Base-by-base conservation (phyloP, 2,888 invertebrate species). In the Abscondita cerata region DNA sequence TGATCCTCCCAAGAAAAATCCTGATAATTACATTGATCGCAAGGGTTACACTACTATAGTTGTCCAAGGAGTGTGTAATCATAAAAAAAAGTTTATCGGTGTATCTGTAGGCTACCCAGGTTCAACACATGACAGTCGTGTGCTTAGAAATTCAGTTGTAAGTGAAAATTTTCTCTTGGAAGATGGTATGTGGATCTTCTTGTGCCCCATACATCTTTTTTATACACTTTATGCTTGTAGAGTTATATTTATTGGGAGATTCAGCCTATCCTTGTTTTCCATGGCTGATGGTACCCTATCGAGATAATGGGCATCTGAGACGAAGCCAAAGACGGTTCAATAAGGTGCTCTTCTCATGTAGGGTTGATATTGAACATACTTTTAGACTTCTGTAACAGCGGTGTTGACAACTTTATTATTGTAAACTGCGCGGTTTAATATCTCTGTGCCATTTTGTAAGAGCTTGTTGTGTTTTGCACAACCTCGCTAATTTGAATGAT, bases 21-120 rank as follows among this genome's bases (percentile, higher is more conserved):
- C 31, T 1, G 47, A 58, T 16, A n/a, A 33, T 2, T 57, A 51
- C 33, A 51, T 57, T 11, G 50, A 57, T 31, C 36, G 57, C 13
- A 57, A 57, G 51, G 51, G 51, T 40, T 40, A 40, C 15, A 8
- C 15, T 58, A 19, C 15, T 19, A 19, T 40, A 52, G 13, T 15
- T 19, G 13, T 54, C 9, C 59, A 59, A 25, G 20, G 25, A 18
- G 53, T 59, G 2, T 59, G 59, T 53, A 48, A 59, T 25, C n/a
- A n/a, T n/a, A n/a, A n/a, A n/a, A n/a, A n/a, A n/a, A n/a, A n/a
- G n/a, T n/a, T n/a, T n/a, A n/a, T 52, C 36, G 48, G 53, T n/a
- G 31, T 59, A 13, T 59, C 51, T 51, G n/a, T 51, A 2, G 57
- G 51, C 19, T 57, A 40, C 16, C 57, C 57, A 13, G 55, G 55